Base-by-base conservation (phyloP, 2,113 vertebrate genomes). In the Semnopithecus entellus region DNA sequence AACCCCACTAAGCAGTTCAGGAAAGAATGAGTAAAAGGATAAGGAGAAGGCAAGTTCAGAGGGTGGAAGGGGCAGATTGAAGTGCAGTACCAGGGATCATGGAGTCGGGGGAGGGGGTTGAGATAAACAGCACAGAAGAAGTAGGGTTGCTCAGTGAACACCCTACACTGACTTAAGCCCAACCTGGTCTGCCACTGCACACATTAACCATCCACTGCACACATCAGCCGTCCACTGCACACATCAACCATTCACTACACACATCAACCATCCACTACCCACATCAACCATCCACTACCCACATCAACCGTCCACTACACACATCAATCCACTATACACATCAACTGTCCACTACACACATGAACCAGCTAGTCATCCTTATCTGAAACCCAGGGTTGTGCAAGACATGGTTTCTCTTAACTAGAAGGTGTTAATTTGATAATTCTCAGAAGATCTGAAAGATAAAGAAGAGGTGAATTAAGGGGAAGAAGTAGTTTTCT, bases 401-500 rank as follows among this genome's bases (percentile, higher is more conserved):
- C 2, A 1, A 64, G 88, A n/a, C 14, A 27, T 4, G 8, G 10
- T 48, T 64, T 86, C 20, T 82, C 50, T 57, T 59, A 43, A 45
- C 52, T 16, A 6, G 76, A 30, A 48, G 57, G 32, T 48, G 6
- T 72, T 72, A 73, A 95, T 45, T 27, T 52, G 43, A 48, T 57
- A 52, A 83, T 43, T 68, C 22, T 75, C 57, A 40, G 64, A 80
- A 66, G 70, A 85, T 88, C 11, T 85, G 72, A 70, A 93, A 75
- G 94, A 84, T 27, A n/a, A 66, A 40, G 12, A 90, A 86, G 57
- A 80, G 35, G 35, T 27, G 32, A 95, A 81, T 94, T 48, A 95
- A 83, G 35, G 13, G 35, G 11, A 55, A 73, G 32, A 78, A 95
- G 32, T 66, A 93, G n/a, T 55, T 64, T 70, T 20, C 80, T 86